Conservation (phyloP, 2,888 invertebrate species). For the Epistrophe grossulariae region DNA sequence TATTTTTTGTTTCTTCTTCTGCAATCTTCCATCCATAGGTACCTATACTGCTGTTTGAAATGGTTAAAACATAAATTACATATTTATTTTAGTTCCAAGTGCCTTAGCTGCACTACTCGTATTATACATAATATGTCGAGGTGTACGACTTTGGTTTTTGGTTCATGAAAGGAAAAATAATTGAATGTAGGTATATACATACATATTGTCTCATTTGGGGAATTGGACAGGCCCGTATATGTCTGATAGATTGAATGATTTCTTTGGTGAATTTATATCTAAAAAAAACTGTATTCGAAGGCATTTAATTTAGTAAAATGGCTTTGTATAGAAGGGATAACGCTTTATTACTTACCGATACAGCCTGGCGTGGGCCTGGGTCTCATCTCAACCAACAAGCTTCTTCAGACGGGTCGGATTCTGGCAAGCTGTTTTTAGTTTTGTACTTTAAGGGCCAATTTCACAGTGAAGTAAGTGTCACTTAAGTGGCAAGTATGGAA, state of each 20-base stretch:
- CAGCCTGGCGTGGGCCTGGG: too few species aligned
- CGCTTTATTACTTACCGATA: too few species aligned
- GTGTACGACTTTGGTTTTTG: constrained; percentile 54
- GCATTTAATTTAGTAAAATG: too few species aligned
- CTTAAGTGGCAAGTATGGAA: too few species aligned
- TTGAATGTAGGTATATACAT: not conserved
- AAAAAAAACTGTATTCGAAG: too few species aligned
- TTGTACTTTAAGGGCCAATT: too few species aligned
- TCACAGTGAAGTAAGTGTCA: too few species aligned
- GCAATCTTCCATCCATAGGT: not conserved
- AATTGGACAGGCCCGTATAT: not conserved
- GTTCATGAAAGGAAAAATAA: constrained; percentile 30
- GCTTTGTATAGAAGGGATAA: too few species aligned
- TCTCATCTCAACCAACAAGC: too few species aligned
- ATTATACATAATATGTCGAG: not conserved
- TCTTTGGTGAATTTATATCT: not conserved
- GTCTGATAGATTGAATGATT: not conserved
- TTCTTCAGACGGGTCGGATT: too few species aligned
- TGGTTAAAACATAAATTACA: constrained; percentile 57
- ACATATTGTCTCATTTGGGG: not conserved
- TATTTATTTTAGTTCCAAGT: constrained; percentile 62
- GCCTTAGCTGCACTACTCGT: constrained; percentile 19
- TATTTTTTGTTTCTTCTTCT: constrained; percentile 28
- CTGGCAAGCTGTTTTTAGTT: too few species aligned
- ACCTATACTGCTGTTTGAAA: constrained; percentile 22